Evolutionary conservation across 2,113 vertebrate species (phyloP), one percentile per base, ranked within the genome.

Genomic region (Cephalopholis sonnerati): DNA sequence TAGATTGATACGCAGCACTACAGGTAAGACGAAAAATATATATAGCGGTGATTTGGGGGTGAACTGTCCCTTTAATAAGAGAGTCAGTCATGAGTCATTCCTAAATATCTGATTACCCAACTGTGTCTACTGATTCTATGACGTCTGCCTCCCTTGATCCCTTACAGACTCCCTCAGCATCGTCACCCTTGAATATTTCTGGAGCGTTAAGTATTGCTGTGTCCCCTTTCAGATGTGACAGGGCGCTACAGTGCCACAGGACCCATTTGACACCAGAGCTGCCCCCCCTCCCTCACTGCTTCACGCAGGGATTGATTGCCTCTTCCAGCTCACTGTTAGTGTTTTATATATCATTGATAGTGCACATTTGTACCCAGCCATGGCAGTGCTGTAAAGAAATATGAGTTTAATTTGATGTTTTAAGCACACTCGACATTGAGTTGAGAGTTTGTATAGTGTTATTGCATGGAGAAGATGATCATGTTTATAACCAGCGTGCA

Each of bases 321-420:
- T 73, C 80, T 81, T 73, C 17, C 55, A n/a, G 81, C 79, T 74
- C 75, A 1, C 82, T 62, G 46, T 57, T 78, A 13, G 20, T 41
- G 41, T 64, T 82, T 73, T 79, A 76, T 68, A 67, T 41, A 79
- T 77, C 63, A 57, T 74, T 61, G 62, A 27, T 77, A 68, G 70
- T 76, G 7, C 25, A 51, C 46, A 25, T 86, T 84, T 79, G 61
- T 79, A 77, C 66, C 63, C 70, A 76, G 32, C 8, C 59, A 24
- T 44, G 63, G 39, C 24, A 32, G 51, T 7, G 61, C 77, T 68
- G 67, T 77, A 81, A 79, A 89, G 86, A 90, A 85, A 85, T 65
- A 57, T 57, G 68, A 64, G 16, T 92, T 86, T 82, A 81, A 90
- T 84, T 77, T 68, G 39, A 46, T 55, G 50, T 76, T 86, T 85